Percentiles rank a stretch among this genome's conserved stretches.
These are phyloP conservation scores for Drosophila pruinosa DNA, from an alignment of 1,140 invertebrate genomes.

Conservation along the genomic window DNA sequence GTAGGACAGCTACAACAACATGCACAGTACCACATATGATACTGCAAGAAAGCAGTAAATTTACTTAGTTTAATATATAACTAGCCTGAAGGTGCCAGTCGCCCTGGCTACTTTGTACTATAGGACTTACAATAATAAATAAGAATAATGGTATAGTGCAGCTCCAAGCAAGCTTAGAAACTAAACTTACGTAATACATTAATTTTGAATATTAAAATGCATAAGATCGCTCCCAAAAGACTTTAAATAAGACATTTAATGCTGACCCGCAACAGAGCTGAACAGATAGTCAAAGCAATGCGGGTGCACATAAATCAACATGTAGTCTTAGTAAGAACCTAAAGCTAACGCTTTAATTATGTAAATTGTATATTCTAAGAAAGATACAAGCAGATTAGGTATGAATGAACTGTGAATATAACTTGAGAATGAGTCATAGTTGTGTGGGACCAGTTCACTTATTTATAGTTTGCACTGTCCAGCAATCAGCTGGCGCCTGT, in stretches of 20 bases:
- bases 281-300: background rate
- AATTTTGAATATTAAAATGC: background rate
- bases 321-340: background rate
- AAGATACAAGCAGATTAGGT: background rate
- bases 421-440: background rate
- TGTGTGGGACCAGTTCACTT: background rate
- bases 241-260: background rate
- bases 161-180: background rate
- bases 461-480: constrained; percentile 5
- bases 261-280: background rate
- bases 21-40: background rate
- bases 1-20: background rate
- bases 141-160: too few relatives aligned
- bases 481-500: constrained; percentile 24
- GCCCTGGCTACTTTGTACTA: too few relatives aligned
- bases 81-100: too few relatives aligned
- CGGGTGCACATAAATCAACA: constrained; percentile 11
- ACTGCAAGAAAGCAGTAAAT: background rate
- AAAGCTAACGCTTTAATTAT: background rate
- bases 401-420: background rate
- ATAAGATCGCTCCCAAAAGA: background rate
- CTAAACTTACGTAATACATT: background rate
- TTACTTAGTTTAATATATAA: too few relatives aligned
- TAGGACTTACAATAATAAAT: too few relatives aligned
- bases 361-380: background rate